These are phyloP conservation scores for Theonella swinhoei DNA, from an alignment of 37 sponge, comb jelly and placozoan species.

Conservation along the genomic window DNA sequence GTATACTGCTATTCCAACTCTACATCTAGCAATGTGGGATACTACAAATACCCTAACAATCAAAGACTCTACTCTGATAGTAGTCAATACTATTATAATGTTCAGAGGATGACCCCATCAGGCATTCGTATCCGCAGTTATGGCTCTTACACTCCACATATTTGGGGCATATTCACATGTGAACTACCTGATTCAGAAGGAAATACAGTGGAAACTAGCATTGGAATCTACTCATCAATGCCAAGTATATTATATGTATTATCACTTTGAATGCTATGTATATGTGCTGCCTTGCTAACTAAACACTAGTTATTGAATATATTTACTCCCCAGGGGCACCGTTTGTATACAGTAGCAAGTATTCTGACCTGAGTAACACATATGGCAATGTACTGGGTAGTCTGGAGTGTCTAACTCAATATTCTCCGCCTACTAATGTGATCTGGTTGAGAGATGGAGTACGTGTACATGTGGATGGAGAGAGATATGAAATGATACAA, in stretches of 20 bases:
- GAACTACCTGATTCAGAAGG: background rate
- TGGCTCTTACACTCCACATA: background rate
- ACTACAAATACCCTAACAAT: background rate
- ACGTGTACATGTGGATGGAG: background rate
- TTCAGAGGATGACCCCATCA: background rate
- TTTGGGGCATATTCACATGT: background rate
- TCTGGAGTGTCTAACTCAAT: background rate
- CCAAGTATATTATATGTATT: background rate
- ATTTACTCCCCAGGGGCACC: background rate
- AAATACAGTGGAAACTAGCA: background rate
- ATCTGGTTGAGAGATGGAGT: background rate
- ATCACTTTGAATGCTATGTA: too few relatives aligned
- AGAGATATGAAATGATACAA: background rate
- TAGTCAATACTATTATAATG: background rate
- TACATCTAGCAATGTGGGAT: background rate
- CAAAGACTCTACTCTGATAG: background rate
- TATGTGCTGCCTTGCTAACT: too few relatives aligned
- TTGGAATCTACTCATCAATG: slow-evolving; percentile 1
- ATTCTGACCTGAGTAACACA: background rate
- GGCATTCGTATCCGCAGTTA: background rate
- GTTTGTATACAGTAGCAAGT: background rate
- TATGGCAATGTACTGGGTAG: background rate
- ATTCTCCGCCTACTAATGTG: background rate
- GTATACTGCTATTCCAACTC: slow-evolving; percentile 11
- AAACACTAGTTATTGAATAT: background rate